A percentile compares a stretch with the other conserved stretches of the same genome.
These are phyloP conservation scores for Eulithis testata DNA, from an alignment of 2,888 invertebrate genomes.

Conservation along the genomic window DNA sequence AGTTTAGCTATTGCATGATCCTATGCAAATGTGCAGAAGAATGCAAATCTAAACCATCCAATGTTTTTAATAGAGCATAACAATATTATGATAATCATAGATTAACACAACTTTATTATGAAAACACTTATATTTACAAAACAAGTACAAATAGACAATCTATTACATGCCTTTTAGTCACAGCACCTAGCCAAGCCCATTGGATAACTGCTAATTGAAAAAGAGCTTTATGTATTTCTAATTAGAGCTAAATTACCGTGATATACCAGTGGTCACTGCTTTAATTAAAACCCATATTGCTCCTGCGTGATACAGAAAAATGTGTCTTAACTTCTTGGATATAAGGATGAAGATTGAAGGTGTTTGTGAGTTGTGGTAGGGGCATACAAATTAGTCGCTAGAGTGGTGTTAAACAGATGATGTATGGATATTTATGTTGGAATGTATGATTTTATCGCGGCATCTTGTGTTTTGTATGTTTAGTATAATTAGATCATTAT, in stretches of 20 bases:
- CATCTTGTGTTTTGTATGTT: slow-evolving; percentile 17
- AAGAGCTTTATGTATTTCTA: slow-evolving; percentile 3
- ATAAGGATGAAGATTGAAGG: slow-evolving; percentile 10
- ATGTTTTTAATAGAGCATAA: slow-evolving; percentile 36
- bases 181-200: slow-evolving; percentile 26
- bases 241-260: slow-evolving; percentile 13
- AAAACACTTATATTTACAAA: slow-evolving; percentile 39
- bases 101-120: slow-evolving; percentile 35
- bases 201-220: slow-evolving; percentile 2
- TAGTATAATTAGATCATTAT: neutral
- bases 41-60: slow-evolving; percentile 24
- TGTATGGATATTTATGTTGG: slow-evolving; percentile 15
- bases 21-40: slow-evolving; percentile 11
- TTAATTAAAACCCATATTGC: slow-evolving; percentile 32
- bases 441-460: slow-evolving; percentile 26
- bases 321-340: neutral
- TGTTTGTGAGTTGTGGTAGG: slow-evolving; percentile 11
- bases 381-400: slow-evolving; percentile 23
- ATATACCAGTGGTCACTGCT: slow-evolving; percentile 11
- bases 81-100: slow-evolving; percentile 42
- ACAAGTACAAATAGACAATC: slow-evolving; percentile 32
- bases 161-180: slow-evolving; percentile 30
- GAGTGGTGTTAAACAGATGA: slow-evolving; percentile 29
- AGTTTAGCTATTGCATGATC: neutral
- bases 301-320: slow-evolving; percentile 3